Base-by-base conservation (phyloP, 2,797 vertebrate genomes). In the Xiphophorus birchmanni region DNA sequence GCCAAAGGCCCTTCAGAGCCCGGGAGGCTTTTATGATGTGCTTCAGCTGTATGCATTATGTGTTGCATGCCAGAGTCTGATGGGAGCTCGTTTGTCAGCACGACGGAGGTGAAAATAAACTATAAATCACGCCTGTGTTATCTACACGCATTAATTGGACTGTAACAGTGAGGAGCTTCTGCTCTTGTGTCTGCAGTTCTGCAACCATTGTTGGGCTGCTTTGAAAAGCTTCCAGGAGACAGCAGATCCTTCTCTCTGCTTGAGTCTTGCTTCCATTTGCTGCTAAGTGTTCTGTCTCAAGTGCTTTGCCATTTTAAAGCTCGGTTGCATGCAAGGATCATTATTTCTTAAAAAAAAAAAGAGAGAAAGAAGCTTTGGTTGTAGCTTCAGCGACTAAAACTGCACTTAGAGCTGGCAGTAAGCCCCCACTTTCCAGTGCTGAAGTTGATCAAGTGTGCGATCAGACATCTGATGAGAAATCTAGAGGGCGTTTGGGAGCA, bases 81-180 rank as follows among this genome's bases (percentile, higher is more conserved):
- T 80, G 85, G 85, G 65, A 83, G 89, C 88, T 92, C 87, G 74
- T 93, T 89, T 93, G 87, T 94, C 92, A 90, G 88, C 77, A 80
- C n/a, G 72, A 86, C 79, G 65, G 79, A 79, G 89, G 82, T 13
- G 26, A 87, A 86, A 90, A 88, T 90, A 81, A 89, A 87, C 89
- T 84, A 95, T 95, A 93, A 94, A 94, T 95, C 94, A 94, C 54
- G 82, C 90, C 88, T 79, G 84, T 44, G 17, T 90, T 90, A 92
- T 92, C 93, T 90, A 88, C 91, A 94, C 91, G 92, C 86, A 93
- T 93, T 89, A 94, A 95, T 94, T 93, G 94, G 94, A 94, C 88
- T 94, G 93, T 92, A 94, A 94, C 93, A 88, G 91, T 52, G 7
- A 80, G 74, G 80, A 73, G n/a, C 13, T 76, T 85, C 82, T 73